phyloP scores from a whole-genome alignment of 2,113 vertebrate species.

The Pteropus alecto region DNA sequence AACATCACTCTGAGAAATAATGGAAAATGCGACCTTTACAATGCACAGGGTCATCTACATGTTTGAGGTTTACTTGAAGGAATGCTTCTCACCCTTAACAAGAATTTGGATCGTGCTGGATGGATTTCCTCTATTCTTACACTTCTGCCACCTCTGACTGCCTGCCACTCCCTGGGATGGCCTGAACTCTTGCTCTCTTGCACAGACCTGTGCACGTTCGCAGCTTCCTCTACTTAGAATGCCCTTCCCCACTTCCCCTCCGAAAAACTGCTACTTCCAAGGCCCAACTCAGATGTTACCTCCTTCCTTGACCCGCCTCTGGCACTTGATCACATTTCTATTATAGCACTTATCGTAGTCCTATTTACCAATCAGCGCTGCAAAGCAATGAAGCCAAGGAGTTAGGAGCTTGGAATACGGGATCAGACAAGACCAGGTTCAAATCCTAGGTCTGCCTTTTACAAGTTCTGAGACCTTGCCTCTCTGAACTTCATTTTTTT shows the following conservation, averaged over 20 bases:
- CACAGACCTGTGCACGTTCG: not conserved
- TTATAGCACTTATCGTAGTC: not conserved
- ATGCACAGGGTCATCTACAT: not conserved
- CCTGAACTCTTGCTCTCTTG: not conserved
- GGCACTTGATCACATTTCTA: not conserved
- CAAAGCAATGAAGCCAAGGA: not conserved
- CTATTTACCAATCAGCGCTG: accelerated
- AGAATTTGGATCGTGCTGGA: not conserved
- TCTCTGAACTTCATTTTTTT: not conserved
- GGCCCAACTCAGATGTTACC: not conserved
- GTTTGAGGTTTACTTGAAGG: not conserved
- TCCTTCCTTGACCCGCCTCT: not conserved
- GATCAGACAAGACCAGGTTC: not conserved
- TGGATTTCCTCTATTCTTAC: not conserved
- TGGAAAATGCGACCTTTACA: accelerated
- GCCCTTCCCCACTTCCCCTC: not conserved
- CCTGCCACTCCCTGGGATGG: not conserved
- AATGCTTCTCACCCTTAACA: not conserved
- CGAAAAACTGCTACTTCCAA: not conserved
- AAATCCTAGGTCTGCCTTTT: not conserved
- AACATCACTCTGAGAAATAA: not conserved
- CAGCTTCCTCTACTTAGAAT: not conserved
- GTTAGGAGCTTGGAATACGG: not conserved
- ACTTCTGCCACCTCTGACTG: not conserved
- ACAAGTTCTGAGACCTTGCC: not conserved